Evolutionary conservation across 2,888 invertebrate genomes (phyloP), one percentile per base, ranked within the genome.

Genomic region (Eupeodes luniger): DNA sequence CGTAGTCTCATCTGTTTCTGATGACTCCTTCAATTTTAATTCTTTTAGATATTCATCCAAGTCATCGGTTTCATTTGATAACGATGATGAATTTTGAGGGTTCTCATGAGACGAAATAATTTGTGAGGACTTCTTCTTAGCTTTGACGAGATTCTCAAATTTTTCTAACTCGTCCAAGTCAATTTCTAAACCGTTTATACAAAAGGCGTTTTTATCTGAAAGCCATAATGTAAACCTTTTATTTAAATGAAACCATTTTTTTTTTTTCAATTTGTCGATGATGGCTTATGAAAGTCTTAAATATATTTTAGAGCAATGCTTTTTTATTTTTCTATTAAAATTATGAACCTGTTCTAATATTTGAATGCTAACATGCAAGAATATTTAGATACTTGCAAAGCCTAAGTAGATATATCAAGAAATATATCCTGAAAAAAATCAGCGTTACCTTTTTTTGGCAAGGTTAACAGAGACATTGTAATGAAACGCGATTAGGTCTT

Each of bases 101-200:
- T 51, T 36, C 34, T 74, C 27, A 57, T 2, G 16, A 14, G 69
- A n/a, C 3, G 61, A 6, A 51, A 9, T 16, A 6, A n/a, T 19
- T 61, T 79, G 36, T 44, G 44, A 51, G 2, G 78, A 69, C 88
- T 91, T 92, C 89, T 91, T 92, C 87, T 93, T 93, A 67, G 92
- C 92, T 89, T 92, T 91, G 12, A 93, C 90, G 72, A 92, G 92
- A 81, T 92, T 91, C 90, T 94, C 94, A 91, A 93, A 92, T 77
- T 90, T 91, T 88, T 92, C 93, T 90, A 94, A 92, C 90, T 94
- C 94, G 90, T 92, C 92, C 92, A 94, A 93, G 93, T 94, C 93
- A 91, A 94, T 92, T 91, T 94, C 94, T 92, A 94, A 92, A 81
- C 94, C 94, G 91, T 94, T 94, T 90, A 93, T 91, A 91, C 91